Percentiles rank a stretch among this genome's conserved stretches.
Evolutionary conservation across 2,113 vertebrate species (phyloP).

Genomic region (Chloebia gouldiae): DNA sequence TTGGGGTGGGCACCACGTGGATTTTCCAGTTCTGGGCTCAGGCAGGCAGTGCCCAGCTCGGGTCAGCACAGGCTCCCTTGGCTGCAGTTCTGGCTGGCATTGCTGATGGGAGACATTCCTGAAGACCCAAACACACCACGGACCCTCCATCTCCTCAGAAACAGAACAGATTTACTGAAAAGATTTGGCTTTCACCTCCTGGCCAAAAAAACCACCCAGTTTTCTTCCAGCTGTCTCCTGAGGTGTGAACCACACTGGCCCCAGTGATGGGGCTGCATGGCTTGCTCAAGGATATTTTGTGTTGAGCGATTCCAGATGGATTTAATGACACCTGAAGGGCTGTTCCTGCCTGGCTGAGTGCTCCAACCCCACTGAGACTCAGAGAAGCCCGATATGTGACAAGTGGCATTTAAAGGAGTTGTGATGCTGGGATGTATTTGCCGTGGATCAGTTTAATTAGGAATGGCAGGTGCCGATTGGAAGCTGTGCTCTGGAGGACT

Average conservation of each 20-base stretch:
- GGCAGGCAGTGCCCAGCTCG: not conserved
- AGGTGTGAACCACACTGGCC: not conserved
- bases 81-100: not conserved
- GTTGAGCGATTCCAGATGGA: fast-evolving
- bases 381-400: not conserved
- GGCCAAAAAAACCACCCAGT: not conserved
- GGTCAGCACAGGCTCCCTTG: not conserved
- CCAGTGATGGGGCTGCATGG: not conserved
- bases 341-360: not conserved
- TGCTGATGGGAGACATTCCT: not conserved
- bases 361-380: not conserved
- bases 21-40: not conserved
- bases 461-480: not conserved
- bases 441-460: not conserved
- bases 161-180: not conserved
- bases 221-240: not conserved
- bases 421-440: not conserved
- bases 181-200: not conserved
- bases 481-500: not conserved
- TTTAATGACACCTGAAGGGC: not conserved
- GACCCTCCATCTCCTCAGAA: not conserved
- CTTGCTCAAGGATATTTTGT: not conserved
- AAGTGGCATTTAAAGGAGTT: not conserved
- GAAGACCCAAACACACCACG: fast-evolving
- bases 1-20: fast-evolving